Base-by-base conservation (phyloP, 2,113 vertebrate genomes). In the Pan paniscus region DNA sequence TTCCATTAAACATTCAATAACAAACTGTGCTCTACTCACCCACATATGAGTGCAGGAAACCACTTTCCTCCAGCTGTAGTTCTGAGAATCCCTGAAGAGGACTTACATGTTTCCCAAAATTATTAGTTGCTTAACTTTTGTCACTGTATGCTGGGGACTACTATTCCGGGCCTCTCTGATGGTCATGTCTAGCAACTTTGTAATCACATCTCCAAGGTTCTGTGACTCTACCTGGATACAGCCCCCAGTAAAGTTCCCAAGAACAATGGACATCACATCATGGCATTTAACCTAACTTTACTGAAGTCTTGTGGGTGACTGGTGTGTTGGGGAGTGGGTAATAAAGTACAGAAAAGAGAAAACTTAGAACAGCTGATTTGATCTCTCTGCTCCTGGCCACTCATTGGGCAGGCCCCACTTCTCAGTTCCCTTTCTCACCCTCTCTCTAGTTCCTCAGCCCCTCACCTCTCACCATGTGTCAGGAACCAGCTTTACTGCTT, bases 371-470 rank as follows among this genome's bases (percentile, higher is more conserved):
- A 81, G 76, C 5, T 1, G 3, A n/a, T 14, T 55, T 27, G 14
- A n/a, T 30, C 46, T 12, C 25, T 1, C 43, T 3, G 18, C 13
- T 55, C 46, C 30, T 75, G 40, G 27, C 14, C 27, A 23, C 10
- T 9, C 16, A 2, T 2, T 17, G 35, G 16, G n/a, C 27, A 0
- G 3, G 5, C 8, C 18, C 5, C 3, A 22, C 6, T 12, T 78
- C 8, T 1, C 6, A 10, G 8, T 0, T 50, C 10, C 48, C 79
- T 57, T 32, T 7, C 38, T 40, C 16, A 3, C 8, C 10, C 7
- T n/a, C 30, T 64, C 6, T n/a, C 38, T 64, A 43, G 23, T 14
- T 55, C 52, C 25, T 17, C 8, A 14, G 40, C 20, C 30, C 20
- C 61, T 43, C 32, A 55, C 13, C 27, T 59, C 83, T 92, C 48